Percentiles rank a stretch among this genome's conserved stretches.
These are phyloP conservation scores for Blastobasis adustella DNA, from an alignment of 2,888 invertebrate species.

Conservation along the genomic window DNA sequence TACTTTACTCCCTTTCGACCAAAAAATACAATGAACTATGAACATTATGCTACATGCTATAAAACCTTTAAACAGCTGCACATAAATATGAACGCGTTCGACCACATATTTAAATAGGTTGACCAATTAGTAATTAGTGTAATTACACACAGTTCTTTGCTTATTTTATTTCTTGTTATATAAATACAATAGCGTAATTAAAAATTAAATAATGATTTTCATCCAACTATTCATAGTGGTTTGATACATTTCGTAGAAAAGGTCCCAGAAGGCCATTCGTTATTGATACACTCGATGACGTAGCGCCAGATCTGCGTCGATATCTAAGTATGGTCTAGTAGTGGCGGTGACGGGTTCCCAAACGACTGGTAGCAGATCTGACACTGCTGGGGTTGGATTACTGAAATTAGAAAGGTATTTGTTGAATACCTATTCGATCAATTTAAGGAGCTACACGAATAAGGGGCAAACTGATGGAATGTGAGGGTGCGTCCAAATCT, in stretches of 20 bases:
- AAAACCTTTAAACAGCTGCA: no score
- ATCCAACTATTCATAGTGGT: background rate
- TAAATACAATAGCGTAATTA: no score
- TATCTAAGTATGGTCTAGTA: conserved; percentile 11
- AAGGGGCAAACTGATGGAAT: background rate
- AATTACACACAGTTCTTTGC: no score
- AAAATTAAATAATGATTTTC: background rate
- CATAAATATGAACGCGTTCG: no score
- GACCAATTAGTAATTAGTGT: conserved; percentile 16
- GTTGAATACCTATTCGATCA: background rate
- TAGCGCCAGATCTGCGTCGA: conserved; percentile 9
- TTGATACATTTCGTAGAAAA: conserved; percentile 8
- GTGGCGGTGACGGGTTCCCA: conserved; percentile 11
- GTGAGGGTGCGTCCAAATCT: background rate
- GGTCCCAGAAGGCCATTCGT: conserved; percentile 17
- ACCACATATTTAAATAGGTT: no score
- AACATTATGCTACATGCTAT: no score
- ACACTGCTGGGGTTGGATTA: conserved; percentile 11
- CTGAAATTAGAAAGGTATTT: conserved; percentile 3
- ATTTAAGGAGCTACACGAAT: background rate
- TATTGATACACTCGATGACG: conserved; percentile 8
- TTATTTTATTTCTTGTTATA: no score
- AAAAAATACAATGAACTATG: no score
- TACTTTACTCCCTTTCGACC: no score
- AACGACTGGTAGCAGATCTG: conserved; percentile 9